These are phyloP conservation scores for Artibeus lituratus DNA, from an alignment of 2,797 vertebrate species.

Conservation along the genomic window DNA sequence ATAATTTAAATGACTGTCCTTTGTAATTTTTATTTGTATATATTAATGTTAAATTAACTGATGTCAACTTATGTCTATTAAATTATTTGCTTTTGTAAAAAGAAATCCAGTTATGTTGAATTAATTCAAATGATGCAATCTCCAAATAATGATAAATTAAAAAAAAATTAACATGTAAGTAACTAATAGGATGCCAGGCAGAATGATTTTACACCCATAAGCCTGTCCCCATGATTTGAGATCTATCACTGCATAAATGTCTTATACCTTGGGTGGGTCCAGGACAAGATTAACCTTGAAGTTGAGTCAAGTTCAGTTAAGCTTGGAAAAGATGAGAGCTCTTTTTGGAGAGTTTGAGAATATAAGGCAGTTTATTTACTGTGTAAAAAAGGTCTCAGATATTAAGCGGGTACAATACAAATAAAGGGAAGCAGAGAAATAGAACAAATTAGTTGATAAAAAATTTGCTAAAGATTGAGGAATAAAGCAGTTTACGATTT, in stretches of 20 bases:
- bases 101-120: neutral
- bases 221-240: neutral
- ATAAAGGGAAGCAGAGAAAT: neutral
- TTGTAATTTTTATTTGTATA: neutral
- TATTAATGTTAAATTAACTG: neutral
- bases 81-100: neutral
- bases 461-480: neutral
- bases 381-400: neutral
- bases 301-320: neutral
- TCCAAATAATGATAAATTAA: neutral
- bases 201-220: neutral
- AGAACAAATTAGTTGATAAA: neutral
- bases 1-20: neutral
- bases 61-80: neutral
- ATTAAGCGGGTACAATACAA: neutral
- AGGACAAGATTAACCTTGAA: neutral
- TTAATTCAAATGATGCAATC: no score
- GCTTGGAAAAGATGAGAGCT: neutral
- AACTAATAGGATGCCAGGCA: neutral
- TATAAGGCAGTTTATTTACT: neutral
- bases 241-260: neutral
- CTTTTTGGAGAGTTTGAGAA: neutral
- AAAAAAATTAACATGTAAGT: neutral
- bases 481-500: neutral
- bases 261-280: neutral